A percentile compares a stretch with the other conserved stretches of the same genome.
Conservation (phyloP, 1,140 invertebrate species). For the Pseudomyrmex cubaensis region DNA sequence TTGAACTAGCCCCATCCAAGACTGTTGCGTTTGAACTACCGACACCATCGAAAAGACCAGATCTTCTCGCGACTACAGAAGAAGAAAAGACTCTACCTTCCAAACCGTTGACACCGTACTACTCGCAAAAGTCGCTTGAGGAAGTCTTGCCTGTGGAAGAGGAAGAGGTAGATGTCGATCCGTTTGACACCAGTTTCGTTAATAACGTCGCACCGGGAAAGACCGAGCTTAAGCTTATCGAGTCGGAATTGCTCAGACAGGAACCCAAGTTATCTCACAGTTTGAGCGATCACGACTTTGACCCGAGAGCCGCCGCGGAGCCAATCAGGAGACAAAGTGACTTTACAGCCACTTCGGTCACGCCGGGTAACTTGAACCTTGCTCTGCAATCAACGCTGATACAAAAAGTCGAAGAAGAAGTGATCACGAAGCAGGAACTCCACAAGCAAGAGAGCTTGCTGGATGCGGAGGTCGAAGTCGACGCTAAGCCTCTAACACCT, state of each 20-base stretch:
- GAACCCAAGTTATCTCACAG: slow-evolving; percentile 79
- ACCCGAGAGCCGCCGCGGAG: slow-evolving; percentile 84
- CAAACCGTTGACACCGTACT: slow-evolving; percentile 93
- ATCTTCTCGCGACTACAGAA: slow-evolving; percentile 87
- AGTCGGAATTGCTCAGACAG: slow-evolving; percentile 87
- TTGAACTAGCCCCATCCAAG: slow-evolving; percentile 85
- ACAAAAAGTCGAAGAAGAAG: slow-evolving; percentile 64
- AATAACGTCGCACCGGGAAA: slow-evolving; percentile 89
- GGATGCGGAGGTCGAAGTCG: slow-evolving; percentile 88
- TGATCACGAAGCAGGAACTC: slow-evolving; percentile 22
- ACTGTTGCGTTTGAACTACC: slow-evolving; percentile 90
- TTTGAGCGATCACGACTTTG: slow-evolving; percentile 87
- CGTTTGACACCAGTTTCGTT: slow-evolving; percentile 94
- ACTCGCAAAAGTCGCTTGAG: slow-evolving; percentile 85
- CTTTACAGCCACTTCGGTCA: slow-evolving; percentile 66
- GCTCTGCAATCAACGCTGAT: slow-evolving; percentile 32
- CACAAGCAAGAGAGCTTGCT: slow-evolving; percentile 80
- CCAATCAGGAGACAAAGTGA: slow-evolving; percentile 72
- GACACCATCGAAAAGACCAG: slow-evolving; percentile 83
- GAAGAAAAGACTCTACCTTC: slow-evolving; percentile 86
- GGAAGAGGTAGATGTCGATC: slow-evolving; percentile 87
- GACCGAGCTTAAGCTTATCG: slow-evolving; percentile 90
- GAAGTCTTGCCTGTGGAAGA: slow-evolving; percentile 82
- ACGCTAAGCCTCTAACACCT: slow-evolving; percentile 88
- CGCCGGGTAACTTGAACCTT: slow-evolving; percentile 64